These are phyloP conservation scores for Thymelicus acteon DNA, from an alignment of 2,888 invertebrate species.

Conservation along the genomic window DNA sequence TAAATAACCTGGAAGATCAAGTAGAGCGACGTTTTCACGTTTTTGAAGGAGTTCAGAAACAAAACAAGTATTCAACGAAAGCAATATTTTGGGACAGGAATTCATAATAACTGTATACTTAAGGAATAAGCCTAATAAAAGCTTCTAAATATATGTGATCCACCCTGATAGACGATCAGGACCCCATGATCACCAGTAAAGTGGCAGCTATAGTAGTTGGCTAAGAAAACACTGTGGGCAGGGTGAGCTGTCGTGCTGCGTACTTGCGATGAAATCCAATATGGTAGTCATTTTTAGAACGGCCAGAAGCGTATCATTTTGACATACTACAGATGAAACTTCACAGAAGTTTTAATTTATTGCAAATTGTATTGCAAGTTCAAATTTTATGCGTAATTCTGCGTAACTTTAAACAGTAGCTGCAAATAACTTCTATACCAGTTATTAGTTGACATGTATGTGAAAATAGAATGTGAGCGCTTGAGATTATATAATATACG, in stretches of 20 bases:
- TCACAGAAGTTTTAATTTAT: too few species aligned
- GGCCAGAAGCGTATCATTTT: too few species aligned
- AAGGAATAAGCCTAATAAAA: conserved; percentile 41
- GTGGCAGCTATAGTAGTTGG: conserved; percentile 36
- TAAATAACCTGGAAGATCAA: conserved; percentile 34
- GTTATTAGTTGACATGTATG: conserved; percentile 18
- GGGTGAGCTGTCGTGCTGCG: conserved; percentile 35
- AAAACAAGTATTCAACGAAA: conserved; percentile 44
- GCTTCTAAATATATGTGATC: not conserved
- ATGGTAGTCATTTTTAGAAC: conserved; percentile 3
- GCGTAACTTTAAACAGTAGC: conserved; percentile 8
- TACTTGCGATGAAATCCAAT: conserved; percentile 28
- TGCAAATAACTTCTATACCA: conserved; percentile 7
- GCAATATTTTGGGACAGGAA: conserved; percentile 45
- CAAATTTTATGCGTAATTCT: not conserved
- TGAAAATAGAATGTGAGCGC: conserved; percentile 16
- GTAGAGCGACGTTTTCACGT: conserved; percentile 35
- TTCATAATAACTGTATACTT: conserved; percentile 43
- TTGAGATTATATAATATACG: conserved; percentile 32
- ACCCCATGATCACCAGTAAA: conserved; percentile 42
- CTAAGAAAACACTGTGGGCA: conserved; percentile 31
- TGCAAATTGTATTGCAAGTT: too few species aligned
- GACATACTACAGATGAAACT: too few species aligned
- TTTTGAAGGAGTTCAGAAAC: conserved; percentile 39
- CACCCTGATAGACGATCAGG: conserved; percentile 40